These are phyloP conservation scores for Morone saxatilis DNA, from an alignment of 2,113 vertebrate species.

Conservation along the genomic window DNA sequence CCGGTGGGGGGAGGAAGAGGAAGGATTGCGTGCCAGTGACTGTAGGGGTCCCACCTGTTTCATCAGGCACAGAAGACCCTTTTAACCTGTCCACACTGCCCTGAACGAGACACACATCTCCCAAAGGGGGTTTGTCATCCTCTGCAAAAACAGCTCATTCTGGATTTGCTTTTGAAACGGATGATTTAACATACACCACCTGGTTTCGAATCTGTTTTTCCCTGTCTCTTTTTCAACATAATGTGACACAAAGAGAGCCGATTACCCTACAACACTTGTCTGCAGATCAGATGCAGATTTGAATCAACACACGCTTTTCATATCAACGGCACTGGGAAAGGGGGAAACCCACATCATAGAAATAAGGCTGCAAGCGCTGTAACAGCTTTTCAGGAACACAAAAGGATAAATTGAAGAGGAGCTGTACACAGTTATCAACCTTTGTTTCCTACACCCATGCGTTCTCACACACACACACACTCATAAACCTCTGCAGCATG, in stretches of 20 bases:
- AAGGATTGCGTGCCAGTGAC: conserved; percentile 64
- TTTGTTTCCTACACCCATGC: conserved; percentile 51
- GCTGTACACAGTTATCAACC: conserved; percentile 46
- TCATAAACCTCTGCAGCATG: conserved; percentile 45
- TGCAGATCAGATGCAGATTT: conserved; percentile 46
- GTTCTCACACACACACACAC: conserved; percentile 24
- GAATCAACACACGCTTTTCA: conserved; percentile 39
- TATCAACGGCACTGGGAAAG: neutral
- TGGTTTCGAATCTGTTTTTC: conserved; percentile 38
- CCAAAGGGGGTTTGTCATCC: conserved; percentile 23
- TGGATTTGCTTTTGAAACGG: conserved; percentile 39
- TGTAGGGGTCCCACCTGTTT: conserved; percentile 80
- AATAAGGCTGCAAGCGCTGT: neutral
- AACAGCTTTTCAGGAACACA: conserved; percentile 65
- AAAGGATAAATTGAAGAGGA: conserved; percentile 52
- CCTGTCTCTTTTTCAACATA: conserved; percentile 20
- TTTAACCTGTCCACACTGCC: conserved; percentile 64
- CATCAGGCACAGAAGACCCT: conserved; percentile 62
- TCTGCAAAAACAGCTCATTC: conserved; percentile 31
- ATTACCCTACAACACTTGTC: conserved; percentile 11
- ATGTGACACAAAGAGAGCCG: conserved; percentile 19
- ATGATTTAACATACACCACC: conserved; percentile 38
- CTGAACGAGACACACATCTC: conserved; percentile 26
- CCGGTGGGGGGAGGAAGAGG: conserved; percentile 29
- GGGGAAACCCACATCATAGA: conserved; percentile 28